Base-by-base conservation (phyloP, 2,113 vertebrate species). In the Alces alces region DNA sequence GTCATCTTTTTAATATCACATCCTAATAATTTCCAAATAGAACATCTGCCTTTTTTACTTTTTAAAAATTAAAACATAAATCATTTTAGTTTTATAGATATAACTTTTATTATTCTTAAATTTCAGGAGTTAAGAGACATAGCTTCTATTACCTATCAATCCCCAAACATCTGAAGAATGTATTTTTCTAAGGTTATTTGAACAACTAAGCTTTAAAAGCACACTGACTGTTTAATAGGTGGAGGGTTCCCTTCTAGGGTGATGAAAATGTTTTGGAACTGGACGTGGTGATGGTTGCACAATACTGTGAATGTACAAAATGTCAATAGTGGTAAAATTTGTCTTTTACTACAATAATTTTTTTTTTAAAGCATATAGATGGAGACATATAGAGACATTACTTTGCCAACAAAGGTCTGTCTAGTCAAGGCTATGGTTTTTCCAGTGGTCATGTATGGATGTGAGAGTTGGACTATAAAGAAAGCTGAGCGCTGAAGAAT, bases 11-110 rank as follows among this genome's bases (percentile, higher is more conserved):
- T 27, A 91, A 28, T 73, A 84, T 52, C 7, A 89, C 14, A 78
- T 94, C 66, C 79, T 93, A 55, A 58, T 57, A 91, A 61, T 70
- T 79, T 95, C 58, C 54, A 97, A 93, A 39, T 33, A n/a, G 57
- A 88, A 92, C 8, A 93, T n/a, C 58, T 93, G 25, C 30, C 25
- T n/a, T 79, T 90, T 86, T 89, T 5, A 33, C 17, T 36, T 80
- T 84, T 80, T 66, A 1, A 92, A 84, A 86, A 90, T 57, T 36
- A 52, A 89, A 92, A 76, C n/a, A 61, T 50, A 82, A 76, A 57
- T 60, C 60, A 86, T 92, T 93, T 97, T 64, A 83, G 84, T 43
- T 79, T 93, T 78, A 66, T n/a, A 8, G 27, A 82, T 61, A 2
- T 23, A 55, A 10, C 58, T 96, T 60, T 83, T 33, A 60, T 89